Evolutionary conservation across 2,888 invertebrate genomes (phyloP).

Genomic region (Hydroisotoma schaefferi): DNA sequence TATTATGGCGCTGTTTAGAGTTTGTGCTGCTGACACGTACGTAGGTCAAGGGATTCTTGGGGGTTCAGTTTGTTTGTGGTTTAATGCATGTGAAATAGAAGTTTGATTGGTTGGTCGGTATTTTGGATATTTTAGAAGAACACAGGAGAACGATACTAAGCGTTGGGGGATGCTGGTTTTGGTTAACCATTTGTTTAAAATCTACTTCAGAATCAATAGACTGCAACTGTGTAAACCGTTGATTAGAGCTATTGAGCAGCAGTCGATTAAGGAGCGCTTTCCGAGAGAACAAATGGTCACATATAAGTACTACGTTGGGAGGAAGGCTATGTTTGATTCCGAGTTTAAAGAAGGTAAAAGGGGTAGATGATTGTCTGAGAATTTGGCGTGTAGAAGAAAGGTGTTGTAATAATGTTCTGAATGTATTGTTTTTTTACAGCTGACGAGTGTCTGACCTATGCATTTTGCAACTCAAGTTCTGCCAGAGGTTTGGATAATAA

Average conservation of each 20-base stretch:
- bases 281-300: conserved; percentile 91
- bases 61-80: background rate
- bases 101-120: conserved; percentile 1
- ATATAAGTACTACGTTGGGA: conserved; percentile 93
- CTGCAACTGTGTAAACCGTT: conserved; percentile 87
- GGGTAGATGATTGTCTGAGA: too few species aligned
- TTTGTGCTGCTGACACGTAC: conserved; percentile 88
- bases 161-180: conserved; percentile 92
- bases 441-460: conserved; percentile 86
- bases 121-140: conserved; percentile 57
- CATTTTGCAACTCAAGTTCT: conserved; percentile 82
- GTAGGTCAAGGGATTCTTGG: conserved; percentile 43
- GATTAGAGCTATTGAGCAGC: conserved; percentile 86
- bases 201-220: conserved; percentile 91
- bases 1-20: conserved; percentile 86
- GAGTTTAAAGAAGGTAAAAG: conserved; percentile 76
- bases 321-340: conserved; percentile 98
- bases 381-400: background rate
- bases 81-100: background rate
- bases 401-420: background rate
- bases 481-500: conserved; percentile 78
- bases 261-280: conserved; percentile 82
- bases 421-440: conserved; percentile 57
- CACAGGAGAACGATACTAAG: conserved; percentile 86
- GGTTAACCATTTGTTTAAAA: conserved; percentile 95